Evolutionary conservation across 2,797 vertebrate genomes (phyloP), one percentile per base, ranked within the genome.

Genomic region (Crax fasciolata): DNA sequence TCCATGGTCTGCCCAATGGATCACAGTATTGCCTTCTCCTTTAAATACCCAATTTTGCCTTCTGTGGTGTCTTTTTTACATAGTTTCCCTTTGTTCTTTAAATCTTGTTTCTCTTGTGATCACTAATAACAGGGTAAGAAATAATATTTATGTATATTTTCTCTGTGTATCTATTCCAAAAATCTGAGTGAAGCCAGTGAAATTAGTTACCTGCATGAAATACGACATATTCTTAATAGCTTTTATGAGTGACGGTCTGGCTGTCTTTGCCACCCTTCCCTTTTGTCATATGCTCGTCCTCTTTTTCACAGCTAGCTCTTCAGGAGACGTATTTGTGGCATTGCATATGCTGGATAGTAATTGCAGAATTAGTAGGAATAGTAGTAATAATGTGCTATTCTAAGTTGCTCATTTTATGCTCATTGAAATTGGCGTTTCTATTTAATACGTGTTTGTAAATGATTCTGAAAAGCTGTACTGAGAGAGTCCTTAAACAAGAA

Each of bases 401-500:
- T 54, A 54, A 57, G 44, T 46, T 95, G 55, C 46, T 94, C 72
- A 41, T 91, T 95, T 93, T 88, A 44, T 79, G 63, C 44, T 84
- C 48, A 84, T 84, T 94, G 86, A 75, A 91, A 87, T 27, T 63
- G n/a, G 9, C 44, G 74, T 90, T 95, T 90, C 67, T 83, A 30
- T 76, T 87, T 90, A 89, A 84, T 79, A 78, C 65, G 78, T 75
- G 70, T 74, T 62, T 78, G 43, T 68, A 68, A 84, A 66, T 46
- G 46, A 75, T n/a, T 87, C 63, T 91, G 88, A 90, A 78, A 96
- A 96, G 68, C 51, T 75, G 83, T 61, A 93, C 89, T 57, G 73
- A 96, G 94, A 91, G 82, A 93, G 95, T 90, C 91, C 96, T 96
- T 96, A 92, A 96, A 89, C 54, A 48, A 61, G 75, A 78, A 94